Percentiles rank a stretch among this genome's conserved stretches.
phyloP scores from a whole-genome alignment of 1,140 invertebrate species.

The Aradophagus sp. region DNA sequence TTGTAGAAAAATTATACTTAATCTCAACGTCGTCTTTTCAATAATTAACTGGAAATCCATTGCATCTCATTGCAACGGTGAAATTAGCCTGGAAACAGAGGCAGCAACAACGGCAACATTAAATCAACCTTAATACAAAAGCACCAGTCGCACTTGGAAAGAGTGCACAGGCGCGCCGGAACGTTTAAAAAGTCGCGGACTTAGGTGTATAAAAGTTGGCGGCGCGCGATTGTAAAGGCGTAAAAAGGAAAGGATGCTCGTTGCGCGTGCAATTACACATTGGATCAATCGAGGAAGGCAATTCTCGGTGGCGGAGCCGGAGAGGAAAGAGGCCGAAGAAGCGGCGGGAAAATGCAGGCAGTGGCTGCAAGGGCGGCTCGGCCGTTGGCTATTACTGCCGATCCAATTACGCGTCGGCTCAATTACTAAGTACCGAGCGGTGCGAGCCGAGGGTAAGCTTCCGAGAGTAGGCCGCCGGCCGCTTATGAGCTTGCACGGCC shows the following conservation, averaged over 20 bases:
- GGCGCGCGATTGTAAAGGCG: conserved; percentile 11
- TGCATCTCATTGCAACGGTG: too few species aligned
- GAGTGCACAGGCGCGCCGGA: too few species aligned
- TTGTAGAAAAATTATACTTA: too few species aligned
- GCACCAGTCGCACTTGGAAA: too few species aligned
- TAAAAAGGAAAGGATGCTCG: conserved; percentile 15
- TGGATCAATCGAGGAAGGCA: conserved; percentile 30
- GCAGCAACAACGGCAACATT: too few species aligned
- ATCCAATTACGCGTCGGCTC: conserved; percentile 57
- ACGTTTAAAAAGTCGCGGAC: too few species aligned
- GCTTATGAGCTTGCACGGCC: conserved; percentile 46
- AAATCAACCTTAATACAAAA: too few species aligned
- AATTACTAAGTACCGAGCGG: conserved; percentile 55
- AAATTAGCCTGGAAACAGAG: too few species aligned
- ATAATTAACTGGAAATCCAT: too few species aligned
- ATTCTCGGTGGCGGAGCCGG: conserved; percentile 6
- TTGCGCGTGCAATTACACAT: conserved; percentile 25
- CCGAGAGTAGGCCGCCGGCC: conserved; percentile 34
- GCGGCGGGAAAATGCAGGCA: conserved; percentile 9
- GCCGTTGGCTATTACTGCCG: conserved; percentile 50
- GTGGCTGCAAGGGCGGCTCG: conserved; percentile 25
- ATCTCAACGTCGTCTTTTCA: too few species aligned
- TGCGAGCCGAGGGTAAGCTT: too few species aligned
- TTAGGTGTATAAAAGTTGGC: conserved; percentile 1
- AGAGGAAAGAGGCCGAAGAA: not conserved